Evolutionary conservation across 2,888 invertebrate species (phyloP), one percentile per base, ranked within the genome.

Genomic region (Platycheirus albimanus): DNA sequence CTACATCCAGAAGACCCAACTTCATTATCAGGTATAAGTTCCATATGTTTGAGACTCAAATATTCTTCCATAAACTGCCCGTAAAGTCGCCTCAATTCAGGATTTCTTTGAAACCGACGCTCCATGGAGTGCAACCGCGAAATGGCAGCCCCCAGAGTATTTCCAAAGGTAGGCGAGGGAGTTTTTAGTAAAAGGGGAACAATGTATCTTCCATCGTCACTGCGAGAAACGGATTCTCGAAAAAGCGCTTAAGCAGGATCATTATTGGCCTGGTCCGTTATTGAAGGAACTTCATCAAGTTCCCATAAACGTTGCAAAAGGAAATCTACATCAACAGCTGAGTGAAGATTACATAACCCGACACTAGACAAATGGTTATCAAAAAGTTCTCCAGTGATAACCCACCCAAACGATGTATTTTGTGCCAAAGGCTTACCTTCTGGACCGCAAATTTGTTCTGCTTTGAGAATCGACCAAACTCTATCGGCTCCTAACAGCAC

Each of bases 391-490:
- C 80, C 81, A 4, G 24, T 24, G 24, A 76, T 75, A 11, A 79
- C 80, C 80, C 80, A 84, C n/a, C 77, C 77, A 69, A 80, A 80
- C 3, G 72, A 56, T 15, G 47, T 79, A 11, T 74, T 54, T 36
- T 78, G 24, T 5, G 74, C 74, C 43, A 49, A 28, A 15, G 54
- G 76, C 28, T 58, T 33, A n/a, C 52, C 58, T 17, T 28, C 33
- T 28, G 17, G 38, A 30, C 24, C 24, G 24, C 24, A 24, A 24
- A 75, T 45, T 10, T 66, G 69, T 41, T 80, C 72, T 8, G 61
- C 67, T 8, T 43, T 78, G 8, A 66, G 61, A 38, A 85, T 75
- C 13, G 64, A 85, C 75, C 28, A 56, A 45, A 54, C 76, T 54
- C 61, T 63, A 69, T 80, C 76, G 20, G 64, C 71, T 51, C 80